Evolutionary conservation across 2,113 vertebrate genomes (phyloP).

Genomic region (Glaucidium brasilianum): DNA sequence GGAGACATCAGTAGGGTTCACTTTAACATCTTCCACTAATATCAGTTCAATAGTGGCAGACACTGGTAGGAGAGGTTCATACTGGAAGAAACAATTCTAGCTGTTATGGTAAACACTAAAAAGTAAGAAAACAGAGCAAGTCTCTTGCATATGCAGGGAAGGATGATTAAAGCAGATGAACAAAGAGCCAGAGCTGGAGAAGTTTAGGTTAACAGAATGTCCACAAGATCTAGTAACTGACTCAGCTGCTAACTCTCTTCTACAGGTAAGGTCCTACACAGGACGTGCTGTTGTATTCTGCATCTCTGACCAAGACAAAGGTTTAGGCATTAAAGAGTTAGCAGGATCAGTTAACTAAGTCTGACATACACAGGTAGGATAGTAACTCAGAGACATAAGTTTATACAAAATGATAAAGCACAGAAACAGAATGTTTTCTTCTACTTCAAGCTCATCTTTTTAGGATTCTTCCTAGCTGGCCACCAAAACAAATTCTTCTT

Average conservation of each 20-base stretch:
- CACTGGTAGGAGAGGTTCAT: constrained; percentile 75
- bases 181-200: neutral
- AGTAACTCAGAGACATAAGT: neutral
- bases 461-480: neutral
- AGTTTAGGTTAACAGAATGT: neutral
- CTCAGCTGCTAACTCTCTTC: neutral
- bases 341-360: neutral
- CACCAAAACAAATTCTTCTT: neutral
- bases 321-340: neutral
- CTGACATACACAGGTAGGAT: neutral
- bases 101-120: neutral
- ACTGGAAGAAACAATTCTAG: constrained; percentile 62
- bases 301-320: neutral
- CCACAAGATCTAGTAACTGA: neutral
- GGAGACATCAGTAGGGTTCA: constrained; percentile 80
- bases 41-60: constrained; percentile 87
- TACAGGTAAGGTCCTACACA: neutral
- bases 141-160: neutral
- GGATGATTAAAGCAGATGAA: neutral
- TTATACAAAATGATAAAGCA: neutral
- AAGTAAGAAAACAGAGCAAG: neutral
- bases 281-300: neutral
- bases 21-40: constrained; percentile 90
- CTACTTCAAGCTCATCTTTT: neutral
- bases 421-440: neutral